phyloP scores from a whole-genome alignment of 2,888 invertebrate genomes.

The Zhuqinia jingwanae region DNA sequence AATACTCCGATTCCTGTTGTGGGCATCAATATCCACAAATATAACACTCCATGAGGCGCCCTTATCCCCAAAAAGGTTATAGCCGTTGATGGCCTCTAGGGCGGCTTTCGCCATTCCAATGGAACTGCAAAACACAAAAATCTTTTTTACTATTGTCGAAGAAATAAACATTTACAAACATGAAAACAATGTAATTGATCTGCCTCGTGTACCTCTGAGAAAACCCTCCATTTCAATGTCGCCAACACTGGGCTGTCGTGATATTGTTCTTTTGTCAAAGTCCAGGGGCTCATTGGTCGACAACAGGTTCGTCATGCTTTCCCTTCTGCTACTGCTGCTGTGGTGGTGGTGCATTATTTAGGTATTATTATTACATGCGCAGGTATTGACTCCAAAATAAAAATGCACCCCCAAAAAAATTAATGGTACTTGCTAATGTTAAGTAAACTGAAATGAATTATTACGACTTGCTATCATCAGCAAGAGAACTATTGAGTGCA shows the following conservation, averaged over 20 bases:
- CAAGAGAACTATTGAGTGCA: too few species aligned
- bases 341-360: neutral
- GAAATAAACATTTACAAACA: too few species aligned
- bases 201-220: too few species aligned
- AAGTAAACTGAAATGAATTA: neutral
- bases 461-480: too few species aligned
- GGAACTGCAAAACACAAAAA: constrained; percentile 85
- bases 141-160: too few species aligned
- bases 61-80: constrained; percentile 98
- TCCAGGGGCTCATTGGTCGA: constrained; percentile 72
- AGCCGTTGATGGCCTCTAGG: constrained; percentile 98
- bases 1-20: constrained; percentile 98
- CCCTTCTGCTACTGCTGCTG: neutral
- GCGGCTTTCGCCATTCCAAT: constrained; percentile 99
- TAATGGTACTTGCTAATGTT: neutral
- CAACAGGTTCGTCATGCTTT: constrained; percentile 24
- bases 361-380: neutral
- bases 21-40: constrained; percentile 99
- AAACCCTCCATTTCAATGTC: constrained; percentile 86
- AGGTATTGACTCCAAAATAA: neutral
- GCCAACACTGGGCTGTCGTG: constrained; percentile 79
- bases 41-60: constrained; percentile 99
- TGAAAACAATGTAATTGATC: too few species aligned
- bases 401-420: neutral
- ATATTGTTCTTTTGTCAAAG: constrained; percentile 75